phyloP scores from a whole-genome alignment of 37 sponge, comb jelly and placozoan species.

The Petrosia ficiformis region DNA sequence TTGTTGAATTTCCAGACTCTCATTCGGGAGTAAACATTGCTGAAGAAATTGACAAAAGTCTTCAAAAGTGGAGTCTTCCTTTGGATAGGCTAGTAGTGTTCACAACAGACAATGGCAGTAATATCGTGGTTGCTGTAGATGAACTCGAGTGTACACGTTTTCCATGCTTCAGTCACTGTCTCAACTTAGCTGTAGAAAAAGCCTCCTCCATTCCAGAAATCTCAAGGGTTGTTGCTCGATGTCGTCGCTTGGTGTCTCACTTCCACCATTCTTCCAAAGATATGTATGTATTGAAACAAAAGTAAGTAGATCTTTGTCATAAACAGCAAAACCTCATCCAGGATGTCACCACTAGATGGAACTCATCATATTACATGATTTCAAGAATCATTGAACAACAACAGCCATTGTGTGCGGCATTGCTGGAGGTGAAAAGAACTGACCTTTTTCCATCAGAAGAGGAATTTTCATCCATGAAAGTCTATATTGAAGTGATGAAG shows the following conservation, averaged over 20 bases:
- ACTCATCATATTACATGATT: constrained; percentile 41
- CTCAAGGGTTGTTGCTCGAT: constrained; percentile 13
- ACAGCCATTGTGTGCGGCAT: too few species aligned
- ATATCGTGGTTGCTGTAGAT: constrained; percentile 11
- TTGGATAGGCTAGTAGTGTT: too few species aligned
- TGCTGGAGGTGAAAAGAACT: constrained; percentile 13
- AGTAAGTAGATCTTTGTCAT: constrained; percentile 18
- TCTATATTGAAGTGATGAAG: constrained; percentile 12
- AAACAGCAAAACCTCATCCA: constrained; percentile 13
- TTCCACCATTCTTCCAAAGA: constrained; percentile 24
- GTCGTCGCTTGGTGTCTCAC: constrained; percentile 24
- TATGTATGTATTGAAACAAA: constrained; percentile 14
- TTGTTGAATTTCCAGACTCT: constrained; percentile 14
- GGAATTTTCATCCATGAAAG: constrained; percentile 22
- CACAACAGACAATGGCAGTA: too few species aligned
- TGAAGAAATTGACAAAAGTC: constrained; percentile 5
- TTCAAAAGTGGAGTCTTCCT: too few species aligned
- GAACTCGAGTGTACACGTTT: constrained; percentile 9
- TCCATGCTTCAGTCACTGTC: constrained; percentile 22
- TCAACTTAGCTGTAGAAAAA: constrained; percentile 26
- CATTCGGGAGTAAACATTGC: background rate
- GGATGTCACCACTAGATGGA: constrained; percentile 45
- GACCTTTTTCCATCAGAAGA: constrained; percentile 29
- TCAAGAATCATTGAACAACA: constrained; percentile 30
- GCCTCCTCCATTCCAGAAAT: constrained; percentile 6